phyloP scores from a whole-genome alignment of 1,140 invertebrate species.

The Philaenus spumarius region DNA sequence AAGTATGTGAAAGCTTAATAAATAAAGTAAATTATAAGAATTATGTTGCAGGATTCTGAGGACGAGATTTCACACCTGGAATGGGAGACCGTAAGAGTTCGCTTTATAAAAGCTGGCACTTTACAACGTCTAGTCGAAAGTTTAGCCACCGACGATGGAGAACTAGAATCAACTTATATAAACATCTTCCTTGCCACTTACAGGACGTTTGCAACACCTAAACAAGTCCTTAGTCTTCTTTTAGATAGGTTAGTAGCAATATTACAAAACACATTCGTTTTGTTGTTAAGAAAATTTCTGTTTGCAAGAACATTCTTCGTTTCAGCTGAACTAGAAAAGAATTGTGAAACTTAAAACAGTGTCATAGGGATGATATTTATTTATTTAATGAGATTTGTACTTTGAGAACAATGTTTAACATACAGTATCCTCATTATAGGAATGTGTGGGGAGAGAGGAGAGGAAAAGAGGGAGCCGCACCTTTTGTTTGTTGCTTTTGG shows the following conservation, averaged over 20 bases:
- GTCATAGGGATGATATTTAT: neutral
- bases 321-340: neutral
- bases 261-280: no score
- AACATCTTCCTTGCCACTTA: conserved; percentile 96
- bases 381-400: no score
- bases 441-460: no score
- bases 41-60: conserved; percentile 60
- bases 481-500: no score
- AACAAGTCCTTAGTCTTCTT: conserved; percentile 74
- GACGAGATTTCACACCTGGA: conserved; percentile 92
- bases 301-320: neutral
- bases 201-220: conserved; percentile 74
- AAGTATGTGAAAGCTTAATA: no score
- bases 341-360: conserved; percentile 6
- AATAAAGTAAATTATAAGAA: no score
- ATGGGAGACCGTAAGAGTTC: conserved; percentile 97
- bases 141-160: conserved; percentile 85
- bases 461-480: no score
- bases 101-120: conserved; percentile 94
- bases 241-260: conserved; percentile 58
- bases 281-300: neutral
- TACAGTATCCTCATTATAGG: no score
- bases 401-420: no score
- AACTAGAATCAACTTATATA: conserved; percentile 95
- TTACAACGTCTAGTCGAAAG: conserved; percentile 88